Base-by-base conservation (phyloP, 2,797 vertebrate genomes). In the Siniperca scherzeri region DNA sequence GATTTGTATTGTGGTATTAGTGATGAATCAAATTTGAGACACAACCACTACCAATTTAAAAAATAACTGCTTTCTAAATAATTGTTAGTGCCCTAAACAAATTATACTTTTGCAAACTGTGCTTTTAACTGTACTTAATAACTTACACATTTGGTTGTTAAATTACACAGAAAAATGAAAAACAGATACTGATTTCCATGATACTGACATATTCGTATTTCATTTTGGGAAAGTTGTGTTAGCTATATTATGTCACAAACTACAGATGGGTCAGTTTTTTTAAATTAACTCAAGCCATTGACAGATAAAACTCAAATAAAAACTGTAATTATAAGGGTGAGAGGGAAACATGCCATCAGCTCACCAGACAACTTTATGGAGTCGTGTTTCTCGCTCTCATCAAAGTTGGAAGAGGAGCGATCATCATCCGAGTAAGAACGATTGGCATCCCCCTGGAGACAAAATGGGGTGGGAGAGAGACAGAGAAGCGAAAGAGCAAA, bases 391-490 rank as follows among this genome's bases (percentile, higher is more conserved):
- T 98, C 97, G 61, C 96, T 96, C 10, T 98, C 98, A 3, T 98
- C 98, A 77, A 95, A 88, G 88, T 98, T 97, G 74, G 97, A 98
- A 7, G 97, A 98, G 62, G 97, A 98, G 81, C 91, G 96, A 78
- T 99, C 98, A 36, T 99, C 98, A 0, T 99, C 98, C 0, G 98
- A 98, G 77, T 97, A 98, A 0, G 98, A 99, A 4, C 96, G 94
- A 77, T 98, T 99, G 78, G 98, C 98, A 36, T 99, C 98, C 2
- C 98, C 98, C 98, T 99, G 91, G n/a, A 74, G 52, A 60, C 22
- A 11, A 36, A 70, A 57, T 42, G 27, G 8, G 27, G 19, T 7
- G 38, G n/a, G 48, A 0, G 30, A 40, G 16, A 25, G 22, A 40
- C 21, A 33, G 46, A 0, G 22, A 5, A 61, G 4, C 12, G 12